These are phyloP conservation scores for Mimumesa dahlbomi DNA, from an alignment of 2,888 invertebrate species.

Conservation along the genomic window DNA sequence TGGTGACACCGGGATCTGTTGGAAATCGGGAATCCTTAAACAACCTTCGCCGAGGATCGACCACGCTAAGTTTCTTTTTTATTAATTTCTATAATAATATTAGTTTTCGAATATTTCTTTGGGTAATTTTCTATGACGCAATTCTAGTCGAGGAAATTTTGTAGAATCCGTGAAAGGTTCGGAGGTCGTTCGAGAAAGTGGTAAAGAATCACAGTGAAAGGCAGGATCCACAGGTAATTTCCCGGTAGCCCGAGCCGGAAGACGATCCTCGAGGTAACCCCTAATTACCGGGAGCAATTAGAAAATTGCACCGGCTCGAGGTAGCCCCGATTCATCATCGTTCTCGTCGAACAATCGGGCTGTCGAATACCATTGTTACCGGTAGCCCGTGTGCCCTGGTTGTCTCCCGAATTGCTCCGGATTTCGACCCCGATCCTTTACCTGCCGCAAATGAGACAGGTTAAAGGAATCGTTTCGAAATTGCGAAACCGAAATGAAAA, in stretches of 20 bases:
- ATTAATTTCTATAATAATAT: too few relatives aligned
- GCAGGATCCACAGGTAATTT: conserved; percentile 46
- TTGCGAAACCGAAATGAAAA: conserved; percentile 57
- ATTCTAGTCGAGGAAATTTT: too few relatives aligned
- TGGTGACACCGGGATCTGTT: background rate
- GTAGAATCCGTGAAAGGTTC: too few relatives aligned
- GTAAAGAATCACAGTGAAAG: conserved; percentile 47
- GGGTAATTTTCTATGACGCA: too few relatives aligned
- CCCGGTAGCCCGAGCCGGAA: conserved; percentile 55
- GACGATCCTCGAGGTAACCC: conserved; percentile 53
- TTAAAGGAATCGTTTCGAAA: conserved; percentile 41
- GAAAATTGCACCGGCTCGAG: conserved; percentile 61
- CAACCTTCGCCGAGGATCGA: too few relatives aligned
- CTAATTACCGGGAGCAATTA: conserved; percentile 69
- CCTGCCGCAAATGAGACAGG: conserved; percentile 53
- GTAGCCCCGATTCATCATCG: conserved; percentile 48
- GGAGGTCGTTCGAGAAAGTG: conserved; percentile 44
- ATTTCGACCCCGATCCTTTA: conserved; percentile 68
- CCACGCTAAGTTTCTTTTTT: too few relatives aligned
- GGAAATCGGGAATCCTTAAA: too few relatives aligned
- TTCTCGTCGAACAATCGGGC: conserved; percentile 49
- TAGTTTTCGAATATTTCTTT: too few relatives aligned
- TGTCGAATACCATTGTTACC: conserved; percentile 47
- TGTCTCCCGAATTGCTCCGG: conserved; percentile 33
- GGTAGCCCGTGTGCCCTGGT: background rate